Evolutionary conservation across 2,797 vertebrate genomes (phyloP), one percentile per base, ranked within the genome.

Genomic region (Amblyraja radiata): DNA sequence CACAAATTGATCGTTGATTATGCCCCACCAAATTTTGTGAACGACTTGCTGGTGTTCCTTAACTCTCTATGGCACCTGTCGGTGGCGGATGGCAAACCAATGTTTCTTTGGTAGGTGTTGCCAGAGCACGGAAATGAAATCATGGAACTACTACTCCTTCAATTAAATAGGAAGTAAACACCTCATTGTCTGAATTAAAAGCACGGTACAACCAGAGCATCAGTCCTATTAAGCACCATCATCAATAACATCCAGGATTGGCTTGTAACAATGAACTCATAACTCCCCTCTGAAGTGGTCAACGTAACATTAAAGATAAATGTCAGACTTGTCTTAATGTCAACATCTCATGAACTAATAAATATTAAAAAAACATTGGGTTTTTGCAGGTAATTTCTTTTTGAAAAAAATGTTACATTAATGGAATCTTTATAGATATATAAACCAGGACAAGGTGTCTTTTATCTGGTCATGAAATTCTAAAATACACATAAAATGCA

Each of bases 71-170:
- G 36, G 71, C 46, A 74, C 90, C 10, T 92, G 23, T 74, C 90
- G 25, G 25, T 28, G 25, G 39, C 68, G 54, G 90, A 92, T 16
- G 90, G 90, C 36, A 25, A 46, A 54, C 90, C 90, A 76, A 54
- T 92, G 90, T 92, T 92, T 54, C 74, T 92, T 76, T 92, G 90
- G 90, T 92, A 92, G 68, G 13, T 46, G 90, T 74, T 14, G 61
- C 36, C 23, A 25, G 13, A 65, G 21, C 84, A 88, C 14, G 6
- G 58, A 18, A 88, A n/a, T n/a, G 6, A 36, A 36, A 28, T 65
- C 61, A 18, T n/a, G n/a, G 28, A 88, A 32, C 36, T 65, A 32
- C 28, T 88, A 65, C 84, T 88, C n/a, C 2, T 86, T 63, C 84
- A 88, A 23, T 68, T 32, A 88, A 88, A 36, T 32, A 88, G 61